Percentiles rank a stretch among this genome's conserved stretches.
phyloP scores from a whole-genome alignment of 2,888 invertebrate species.

The Rhodophaea formosa region DNA sequence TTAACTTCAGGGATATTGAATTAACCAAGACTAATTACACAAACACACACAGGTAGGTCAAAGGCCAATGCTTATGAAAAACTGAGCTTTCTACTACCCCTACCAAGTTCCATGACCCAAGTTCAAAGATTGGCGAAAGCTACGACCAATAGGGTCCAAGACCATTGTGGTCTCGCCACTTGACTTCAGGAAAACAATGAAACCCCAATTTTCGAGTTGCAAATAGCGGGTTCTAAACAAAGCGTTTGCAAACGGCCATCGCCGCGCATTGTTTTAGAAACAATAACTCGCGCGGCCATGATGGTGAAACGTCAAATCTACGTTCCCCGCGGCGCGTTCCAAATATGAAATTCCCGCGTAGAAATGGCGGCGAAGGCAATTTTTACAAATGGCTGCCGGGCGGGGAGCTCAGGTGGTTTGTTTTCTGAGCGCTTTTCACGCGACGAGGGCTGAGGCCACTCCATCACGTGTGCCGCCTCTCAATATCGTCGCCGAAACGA shows the following conservation, averaged over 20 bases:
- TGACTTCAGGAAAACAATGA: constrained; percentile 39
- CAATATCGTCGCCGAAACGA: constrained; percentile 20
- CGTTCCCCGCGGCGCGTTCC: constrained; percentile 72
- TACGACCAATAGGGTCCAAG: constrained; percentile 39
- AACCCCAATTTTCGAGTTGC: constrained; percentile 71
- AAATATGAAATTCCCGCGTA: constrained; percentile 78
- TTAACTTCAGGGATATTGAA: too few relatives aligned
- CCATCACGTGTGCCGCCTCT: not conserved
- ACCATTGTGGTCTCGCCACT: constrained; percentile 33
- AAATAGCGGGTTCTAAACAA: constrained; percentile 73
- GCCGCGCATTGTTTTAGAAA: constrained; percentile 71
- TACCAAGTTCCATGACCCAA: not conserved
- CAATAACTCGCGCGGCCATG: constrained; percentile 69
- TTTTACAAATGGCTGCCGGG: constrained; percentile 79
- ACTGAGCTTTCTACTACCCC: not conserved
- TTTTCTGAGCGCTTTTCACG: constrained; percentile 41
- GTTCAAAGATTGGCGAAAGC: not conserved
- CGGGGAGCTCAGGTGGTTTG: constrained; percentile 60
- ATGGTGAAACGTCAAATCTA: constrained; percentile 67
- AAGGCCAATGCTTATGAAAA: not conserved
- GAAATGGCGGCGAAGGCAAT: constrained; percentile 78
- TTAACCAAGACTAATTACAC: not conserved
- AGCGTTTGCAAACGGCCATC: constrained; percentile 61
- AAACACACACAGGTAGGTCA: not conserved
- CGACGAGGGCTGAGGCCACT: constrained; percentile 20